phyloP scores from a whole-genome alignment of 2,888 invertebrate genomes.

The Pegoplata infirma region DNA sequence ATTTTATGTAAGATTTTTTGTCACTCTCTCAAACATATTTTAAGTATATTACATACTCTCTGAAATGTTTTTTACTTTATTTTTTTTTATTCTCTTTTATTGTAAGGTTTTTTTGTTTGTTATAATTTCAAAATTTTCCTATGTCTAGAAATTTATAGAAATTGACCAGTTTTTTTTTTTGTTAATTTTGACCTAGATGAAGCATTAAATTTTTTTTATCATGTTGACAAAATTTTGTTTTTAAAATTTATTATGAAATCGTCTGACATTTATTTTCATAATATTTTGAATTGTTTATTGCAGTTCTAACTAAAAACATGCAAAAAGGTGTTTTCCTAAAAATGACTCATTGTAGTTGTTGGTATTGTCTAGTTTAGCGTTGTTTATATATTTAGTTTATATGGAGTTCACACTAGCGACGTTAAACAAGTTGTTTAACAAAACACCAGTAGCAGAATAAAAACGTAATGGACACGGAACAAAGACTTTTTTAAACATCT shows the following conservation, averaged over 20 bases:
- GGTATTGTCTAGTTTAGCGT: conserved; percentile 3
- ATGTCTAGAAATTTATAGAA: conserved; percentile 16
- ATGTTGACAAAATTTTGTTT: neutral
- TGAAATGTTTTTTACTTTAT: neutral
- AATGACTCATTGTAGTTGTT: conserved; percentile 29
- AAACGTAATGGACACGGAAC: no score
- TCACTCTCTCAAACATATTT: neutral
- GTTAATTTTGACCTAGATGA: neutral
- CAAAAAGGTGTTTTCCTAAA: conserved; percentile 28
- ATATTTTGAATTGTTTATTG: neutral
- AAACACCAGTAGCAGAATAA: no score
- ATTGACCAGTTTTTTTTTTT: conserved; percentile 13
- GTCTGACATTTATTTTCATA: conserved; percentile 1
- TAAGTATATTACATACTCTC: neutral
- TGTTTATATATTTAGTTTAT: no score
- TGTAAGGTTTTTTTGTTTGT: neutral
- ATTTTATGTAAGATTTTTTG: neutral
- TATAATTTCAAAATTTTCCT: conserved; percentile 13
- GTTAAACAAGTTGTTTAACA: no score
- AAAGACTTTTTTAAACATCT: no score
- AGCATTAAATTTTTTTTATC: conserved; percentile 5
- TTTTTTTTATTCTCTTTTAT: conserved; percentile 2
- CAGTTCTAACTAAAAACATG: neutral
- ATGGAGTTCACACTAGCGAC: no score
- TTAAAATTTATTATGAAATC: conserved; percentile 13